These are phyloP conservation scores for Gymnosoma rotundatum DNA, from an alignment of 2,888 invertebrate species.

Conservation along the genomic window DNA sequence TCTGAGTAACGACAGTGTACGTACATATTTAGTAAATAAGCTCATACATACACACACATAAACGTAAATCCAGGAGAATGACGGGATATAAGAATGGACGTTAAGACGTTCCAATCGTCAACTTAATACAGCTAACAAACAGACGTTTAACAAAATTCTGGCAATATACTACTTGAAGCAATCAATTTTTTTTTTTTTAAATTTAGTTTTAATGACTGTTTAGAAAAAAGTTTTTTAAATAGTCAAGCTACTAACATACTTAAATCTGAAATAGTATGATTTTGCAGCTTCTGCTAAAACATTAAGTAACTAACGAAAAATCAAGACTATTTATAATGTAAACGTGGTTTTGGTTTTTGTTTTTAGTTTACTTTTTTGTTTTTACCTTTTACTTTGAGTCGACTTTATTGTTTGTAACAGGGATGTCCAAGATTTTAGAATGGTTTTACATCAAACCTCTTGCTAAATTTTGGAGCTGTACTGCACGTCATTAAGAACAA, in stretches of 20 bases:
- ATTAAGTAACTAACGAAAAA: neutral
- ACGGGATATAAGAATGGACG: neutral
- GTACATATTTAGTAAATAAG: neutral
- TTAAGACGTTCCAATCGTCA: neutral
- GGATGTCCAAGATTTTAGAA: slow-evolving; percentile 32
- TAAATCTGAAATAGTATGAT: too few relatives aligned
- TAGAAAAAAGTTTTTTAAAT: neutral
- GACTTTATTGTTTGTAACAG: slow-evolving; percentile 41
- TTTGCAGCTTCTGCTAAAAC: too few relatives aligned
- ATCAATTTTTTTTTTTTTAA: neutral
- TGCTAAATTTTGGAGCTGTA: slow-evolving; percentile 23
- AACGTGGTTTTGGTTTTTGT: slow-evolving; percentile 63
- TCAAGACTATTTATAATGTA: slow-evolving; percentile 3
- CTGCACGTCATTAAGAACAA: slow-evolving; percentile 27
- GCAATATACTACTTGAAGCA: neutral
- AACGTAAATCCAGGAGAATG: neutral
- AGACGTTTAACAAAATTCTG: neutral
- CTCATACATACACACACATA: slow-evolving; percentile 5
- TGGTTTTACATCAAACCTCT: slow-evolving; percentile 27
- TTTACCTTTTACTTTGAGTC: slow-evolving; percentile 46
- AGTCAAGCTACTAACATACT: neutral
- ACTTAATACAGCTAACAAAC: neutral
- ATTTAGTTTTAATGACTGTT: neutral
- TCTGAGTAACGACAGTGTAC: neutral
- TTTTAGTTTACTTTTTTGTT: slow-evolving; percentile 24